phyloP scores from a whole-genome alignment of 2,888 invertebrate genomes.

The Halocaridina rubra region DNA sequence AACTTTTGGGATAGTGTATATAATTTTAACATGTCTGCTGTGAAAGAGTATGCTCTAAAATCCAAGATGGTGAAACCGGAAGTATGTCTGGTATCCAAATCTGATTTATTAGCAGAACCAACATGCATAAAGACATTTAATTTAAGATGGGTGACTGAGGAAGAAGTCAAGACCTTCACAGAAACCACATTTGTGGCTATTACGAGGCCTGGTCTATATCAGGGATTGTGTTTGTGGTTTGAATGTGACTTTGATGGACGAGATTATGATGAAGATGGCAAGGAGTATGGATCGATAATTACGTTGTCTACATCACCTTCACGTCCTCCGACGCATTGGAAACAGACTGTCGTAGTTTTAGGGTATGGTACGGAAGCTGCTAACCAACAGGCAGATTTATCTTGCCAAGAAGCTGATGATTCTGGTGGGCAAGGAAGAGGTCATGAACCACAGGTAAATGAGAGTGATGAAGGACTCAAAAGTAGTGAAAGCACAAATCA shows the following conservation, averaged over 20 bases:
- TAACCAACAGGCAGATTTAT: not conserved
- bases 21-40: constrained; percentile 81
- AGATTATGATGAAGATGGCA: constrained; percentile 66
- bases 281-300: constrained; percentile 66
- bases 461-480: not conserved
- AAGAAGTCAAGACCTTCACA: constrained; percentile 75
- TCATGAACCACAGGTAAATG: not conserved
- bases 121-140: constrained; percentile 78
- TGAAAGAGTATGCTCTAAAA: constrained; percentile 74
- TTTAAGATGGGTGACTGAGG: constrained; percentile 74
- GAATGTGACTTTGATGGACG: constrained; percentile 78
- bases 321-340: constrained; percentile 77
- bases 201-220: constrained; percentile 72
- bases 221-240: constrained; percentile 82
- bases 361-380: constrained; percentile 61
- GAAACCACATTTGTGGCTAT: constrained; percentile 75
- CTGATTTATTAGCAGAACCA: constrained; percentile 76
- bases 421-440: not conserved
- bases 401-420: constrained; percentile 2
- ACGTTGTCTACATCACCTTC: constrained; percentile 74
- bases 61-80: constrained; percentile 78
- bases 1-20: constrained; percentile 82
- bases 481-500: not conserved
- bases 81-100: constrained; percentile 71
- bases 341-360: constrained; percentile 80